Evolutionary conservation across 2,113 vertebrate genomes (phyloP), one percentile per base, ranked within the genome.

Genomic region (Eptesicus fuscus): DNA sequence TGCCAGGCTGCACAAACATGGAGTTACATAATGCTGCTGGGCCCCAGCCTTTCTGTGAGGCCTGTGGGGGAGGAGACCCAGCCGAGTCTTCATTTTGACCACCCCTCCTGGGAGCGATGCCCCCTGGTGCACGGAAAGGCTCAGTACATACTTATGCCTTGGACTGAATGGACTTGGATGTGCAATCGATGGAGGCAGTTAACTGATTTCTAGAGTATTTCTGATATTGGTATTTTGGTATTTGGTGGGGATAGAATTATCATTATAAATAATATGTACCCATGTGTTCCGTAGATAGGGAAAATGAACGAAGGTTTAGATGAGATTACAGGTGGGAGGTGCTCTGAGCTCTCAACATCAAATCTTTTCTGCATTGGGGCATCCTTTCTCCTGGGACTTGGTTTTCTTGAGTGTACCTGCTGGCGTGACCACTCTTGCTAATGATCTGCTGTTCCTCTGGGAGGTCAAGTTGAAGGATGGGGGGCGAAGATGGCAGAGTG

Each of bases 141-240:
- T 80, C 11, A 1, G 22, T 23, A 18, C 23, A 0, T 74, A 47
- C 42, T 32, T 70, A 73, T 85, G 59, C 20, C 49, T 96, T 80
- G 35, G 22, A 59, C 28, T 69, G 44, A 88, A 90, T 61, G 53
- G 83, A 78, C 74, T 30, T 69, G 73, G 25, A 25, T 59, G 32
- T 69, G 16, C 69, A 44, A 83, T 56, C 74, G 42, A 70, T 47
- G 22, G 61, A 93, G 37, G 53, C 0, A 10, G 53, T 87, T 80
- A 90, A 93, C 40, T 28, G 25, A 76, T 80, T 71, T 90, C 84
- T 67, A 65, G 49, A 40, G 25, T 20, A 22, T 71, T 88, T 83
- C 23, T 84, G 79, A 53, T 84, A 51, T 56, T 70, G 73, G n/a
- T 44, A 61, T 85, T 83, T n/a, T 90, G 87, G 47, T 71, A 59